phyloP scores from a whole-genome alignment of 2,113 vertebrate species.

The Psophia crepitans region DNA sequence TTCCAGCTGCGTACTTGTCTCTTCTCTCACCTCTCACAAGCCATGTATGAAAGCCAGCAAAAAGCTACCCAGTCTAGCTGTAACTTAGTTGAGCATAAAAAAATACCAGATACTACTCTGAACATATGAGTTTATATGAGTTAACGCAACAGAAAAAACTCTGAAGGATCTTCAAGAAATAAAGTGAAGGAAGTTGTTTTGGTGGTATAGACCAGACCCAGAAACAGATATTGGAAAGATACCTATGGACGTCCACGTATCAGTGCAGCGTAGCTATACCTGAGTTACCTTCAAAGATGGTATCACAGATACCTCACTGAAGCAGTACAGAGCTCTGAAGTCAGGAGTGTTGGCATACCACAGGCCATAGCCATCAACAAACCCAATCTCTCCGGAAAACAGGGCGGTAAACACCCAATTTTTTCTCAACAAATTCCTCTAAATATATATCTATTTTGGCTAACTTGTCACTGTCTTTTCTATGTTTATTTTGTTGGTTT shows the following conservation, averaged over 20 bases:
- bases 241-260: not conserved
- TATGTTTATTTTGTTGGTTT: not conserved
- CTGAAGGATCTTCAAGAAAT: not conserved
- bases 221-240: not conserved
- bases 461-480: not conserved
- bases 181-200: not conserved
- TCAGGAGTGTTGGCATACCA: not conserved
- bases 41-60: not conserved
- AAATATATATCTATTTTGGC: not conserved
- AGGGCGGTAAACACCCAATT: rapidly evolving
- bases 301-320: not conserved
- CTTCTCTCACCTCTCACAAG: not conserved
- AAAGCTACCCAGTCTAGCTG: not conserved
- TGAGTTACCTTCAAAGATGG: not conserved
- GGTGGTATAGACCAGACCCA: not conserved
- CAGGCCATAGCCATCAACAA: not conserved
- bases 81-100: not conserved
- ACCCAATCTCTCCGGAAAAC: not conserved
- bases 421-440: not conserved
- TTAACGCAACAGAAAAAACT: not conserved
- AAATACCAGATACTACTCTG: not conserved
- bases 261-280: not conserved
- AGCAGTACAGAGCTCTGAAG: not conserved
- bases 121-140: not conserved
- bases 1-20: not conserved